Conservation (phyloP, 2,113 vertebrate species). For the Pyrgilauda ruficollis region DNA sequence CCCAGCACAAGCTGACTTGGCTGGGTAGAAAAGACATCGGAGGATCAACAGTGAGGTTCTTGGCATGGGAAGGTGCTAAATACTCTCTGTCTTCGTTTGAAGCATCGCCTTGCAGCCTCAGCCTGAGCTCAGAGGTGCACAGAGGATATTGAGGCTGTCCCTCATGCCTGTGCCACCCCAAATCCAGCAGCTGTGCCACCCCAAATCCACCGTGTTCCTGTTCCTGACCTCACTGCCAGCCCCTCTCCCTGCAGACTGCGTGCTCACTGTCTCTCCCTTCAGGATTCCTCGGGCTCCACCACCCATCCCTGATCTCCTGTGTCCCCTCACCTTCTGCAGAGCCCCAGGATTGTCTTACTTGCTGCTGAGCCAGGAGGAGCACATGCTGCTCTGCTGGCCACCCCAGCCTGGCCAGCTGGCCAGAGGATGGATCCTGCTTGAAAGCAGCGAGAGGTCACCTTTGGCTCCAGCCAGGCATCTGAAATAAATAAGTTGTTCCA, state of each 20-base stretch:
- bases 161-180: background rate
- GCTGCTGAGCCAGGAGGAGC: background rate
- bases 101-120: background rate
- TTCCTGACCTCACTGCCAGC: background rate
- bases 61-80: background rate
- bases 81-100: background rate
- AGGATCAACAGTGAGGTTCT: background rate
- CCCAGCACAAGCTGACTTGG: conserved; percentile 34
- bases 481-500: background rate
- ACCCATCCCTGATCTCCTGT: background rate
- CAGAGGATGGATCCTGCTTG: background rate
- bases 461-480: background rate
- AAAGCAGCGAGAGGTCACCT: background rate
- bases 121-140: background rate
- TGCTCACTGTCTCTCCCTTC: background rate
- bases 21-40: conserved; percentile 24
- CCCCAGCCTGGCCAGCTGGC: background rate
- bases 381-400: background rate
- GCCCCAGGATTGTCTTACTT: background rate
- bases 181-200: background rate
- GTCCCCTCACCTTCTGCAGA: background rate
- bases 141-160: background rate
- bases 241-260: background rate
- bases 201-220: too few relatives aligned
- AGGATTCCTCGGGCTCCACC: background rate